Percentiles rank a stretch among this genome's conserved stretches.
Evolutionary conservation across 2,797 vertebrate species (phyloP).

Genomic region (Pampus argenteus): DNA sequence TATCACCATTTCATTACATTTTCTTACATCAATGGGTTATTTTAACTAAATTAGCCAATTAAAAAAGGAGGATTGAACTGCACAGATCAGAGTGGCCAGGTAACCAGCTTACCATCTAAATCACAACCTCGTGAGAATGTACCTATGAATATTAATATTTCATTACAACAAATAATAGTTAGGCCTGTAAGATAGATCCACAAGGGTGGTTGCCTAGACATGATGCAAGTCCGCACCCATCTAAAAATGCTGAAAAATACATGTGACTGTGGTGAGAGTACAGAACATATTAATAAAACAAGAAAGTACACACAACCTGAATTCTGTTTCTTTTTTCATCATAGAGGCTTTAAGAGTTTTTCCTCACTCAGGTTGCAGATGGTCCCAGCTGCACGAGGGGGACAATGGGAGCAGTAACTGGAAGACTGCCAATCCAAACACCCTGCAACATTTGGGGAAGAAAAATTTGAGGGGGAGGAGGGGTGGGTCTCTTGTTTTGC

Average conservation of each 20-base stretch:
- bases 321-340: slow-evolving; percentile 22
- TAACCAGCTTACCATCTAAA: slow-evolving; percentile 24
- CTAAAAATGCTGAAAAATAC: slow-evolving; percentile 75
- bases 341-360: slow-evolving; percentile 39
- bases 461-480: not conserved
- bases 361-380: slow-evolving; percentile 36
- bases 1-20: slow-evolving; percentile 31
- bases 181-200: slow-evolving; percentile 47
- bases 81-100: slow-evolving; percentile 25
- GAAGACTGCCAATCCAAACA: slow-evolving; percentile 29
- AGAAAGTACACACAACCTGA: slow-evolving; percentile 51
- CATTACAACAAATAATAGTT: slow-evolving; percentile 63
- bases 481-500: slow-evolving; percentile 2
- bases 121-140: slow-evolving; percentile 30
- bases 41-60: slow-evolving; percentile 16
- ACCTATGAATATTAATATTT: slow-evolving; percentile 68
- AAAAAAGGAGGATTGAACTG: slow-evolving; percentile 12
- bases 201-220: slow-evolving; percentile 41
- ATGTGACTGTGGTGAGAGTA: slow-evolving; percentile 66
- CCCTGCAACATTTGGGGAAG: slow-evolving; percentile 15
- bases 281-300: slow-evolving; percentile 79
- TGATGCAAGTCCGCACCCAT: slow-evolving; percentile 62
- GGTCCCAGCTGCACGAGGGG: slow-evolving; percentile 19
- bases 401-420: slow-evolving; percentile 22
- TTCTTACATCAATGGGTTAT: slow-evolving; percentile 31